A percentile compares a stretch with the other conserved stretches of the same genome.
These are phyloP conservation scores for Acipenser ruthenus DNA, from an alignment of 2,797 vertebrate species.

Conservation along the genomic window DNA sequence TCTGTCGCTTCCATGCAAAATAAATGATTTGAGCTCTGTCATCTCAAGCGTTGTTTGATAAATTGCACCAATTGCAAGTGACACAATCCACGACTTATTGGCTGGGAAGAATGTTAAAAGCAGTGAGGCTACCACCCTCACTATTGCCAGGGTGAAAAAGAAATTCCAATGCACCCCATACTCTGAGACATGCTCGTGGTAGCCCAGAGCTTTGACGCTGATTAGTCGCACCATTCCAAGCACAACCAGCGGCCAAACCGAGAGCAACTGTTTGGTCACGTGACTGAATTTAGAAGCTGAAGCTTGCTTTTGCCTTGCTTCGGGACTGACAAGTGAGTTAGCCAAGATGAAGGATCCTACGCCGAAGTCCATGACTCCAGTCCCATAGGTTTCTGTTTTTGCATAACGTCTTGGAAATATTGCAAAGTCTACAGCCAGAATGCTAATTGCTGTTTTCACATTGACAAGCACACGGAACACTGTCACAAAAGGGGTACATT, in stretches of 20 bases:
- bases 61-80: slow-evolving; percentile 50
- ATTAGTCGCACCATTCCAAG: slow-evolving; percentile 73
- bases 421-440: slow-evolving; percentile 87
- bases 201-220: slow-evolving; percentile 71
- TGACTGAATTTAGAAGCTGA: slow-evolving; percentile 42
- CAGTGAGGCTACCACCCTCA: slow-evolving; percentile 69
- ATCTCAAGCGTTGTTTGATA: slow-evolving; percentile 74
- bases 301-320: slow-evolving; percentile 61
- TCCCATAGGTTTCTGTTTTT: slow-evolving; percentile 92
- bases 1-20: slow-evolving; percentile 67
- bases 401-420: slow-evolving; percentile 84
- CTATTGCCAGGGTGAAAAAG: slow-evolving; percentile 83
- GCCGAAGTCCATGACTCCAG: slow-evolving; percentile 89
- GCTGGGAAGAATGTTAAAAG: slow-evolving; percentile 63
- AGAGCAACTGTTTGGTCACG: slow-evolving; percentile 60
- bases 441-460: slow-evolving; percentile 77
- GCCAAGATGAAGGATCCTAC: slow-evolving; percentile 84
- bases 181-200: slow-evolving; percentile 86
- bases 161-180: slow-evolving; percentile 98
- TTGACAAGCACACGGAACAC: slow-evolving; percentile 76
- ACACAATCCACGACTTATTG: slow-evolving; percentile 59
- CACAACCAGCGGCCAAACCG: slow-evolving; percentile 65
- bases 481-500: slow-evolving; percentile 72
- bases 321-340: slow-evolving; percentile 80
- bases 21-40: slow-evolving; percentile 66